Base-by-base conservation (phyloP, 2,113 vertebrate species). In the Agelaius tricolor region DNA sequence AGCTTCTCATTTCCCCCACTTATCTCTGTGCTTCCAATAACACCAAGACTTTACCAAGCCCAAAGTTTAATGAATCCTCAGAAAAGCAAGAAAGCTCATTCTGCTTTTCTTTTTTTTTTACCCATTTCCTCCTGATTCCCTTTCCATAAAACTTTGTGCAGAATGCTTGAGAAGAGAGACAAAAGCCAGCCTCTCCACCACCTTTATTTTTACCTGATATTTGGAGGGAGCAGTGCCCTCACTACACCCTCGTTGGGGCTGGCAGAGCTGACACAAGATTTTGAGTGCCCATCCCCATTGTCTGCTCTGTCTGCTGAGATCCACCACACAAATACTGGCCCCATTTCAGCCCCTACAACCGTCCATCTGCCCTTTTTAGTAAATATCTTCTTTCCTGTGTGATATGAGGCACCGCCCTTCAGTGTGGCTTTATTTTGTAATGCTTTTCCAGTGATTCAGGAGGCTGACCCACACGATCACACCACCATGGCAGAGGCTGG, bases 141-240 rank as follows among this genome's bases (percentile, higher is more conserved):
- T 86, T 84, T 57, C 22, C 35, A 31, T 3, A 16, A 10, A 81
- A 24, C 8, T 5, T 28, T 43, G 10, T 9, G 23, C 27, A 71
- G 52, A 77, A 49, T 0, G 0, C 30, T 68, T 55, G 31, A 51
- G 63, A 41, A 35, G 18, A 59, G 26, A 58, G 12, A 24, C 8
- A n/a, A 35, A 81, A 57, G 5, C 9, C 49, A 81, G 13, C 31
- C 37, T 88, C 28, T 10, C 5, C 30, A 28, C 5, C 33, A 46
- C 24, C 6, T 24, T 52, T 28, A 13, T 37, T 71, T 80, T 51
- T 35, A 35, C 12, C 13, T 15, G 33, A 33, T 0, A 33, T 20
- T 3, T 5, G 1, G 11, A 11, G 19, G 26, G 2, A 89, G 6
- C 0, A 0, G 1, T n/a, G 46, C 9, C 43, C 28, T 33, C 1